Percentiles rank a stretch among this genome's conserved stretches.
phyloP scores from a whole-genome alignment of 2,888 invertebrate genomes.

The Tinea semifulvella region DNA sequence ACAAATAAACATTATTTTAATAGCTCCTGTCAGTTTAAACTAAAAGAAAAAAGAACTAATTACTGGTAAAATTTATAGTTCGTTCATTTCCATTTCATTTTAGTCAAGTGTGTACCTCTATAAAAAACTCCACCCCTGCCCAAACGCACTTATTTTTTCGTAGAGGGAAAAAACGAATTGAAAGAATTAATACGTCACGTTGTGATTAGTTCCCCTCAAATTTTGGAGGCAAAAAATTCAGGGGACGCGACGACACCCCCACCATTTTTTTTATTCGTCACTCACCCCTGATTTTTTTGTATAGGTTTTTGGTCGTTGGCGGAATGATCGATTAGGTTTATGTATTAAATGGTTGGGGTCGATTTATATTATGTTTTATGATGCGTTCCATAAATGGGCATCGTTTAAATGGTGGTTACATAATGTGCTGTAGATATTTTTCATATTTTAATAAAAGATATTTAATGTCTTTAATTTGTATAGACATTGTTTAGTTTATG shows the following conservation, averaged over 20 bases:
- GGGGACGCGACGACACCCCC: slow-evolving; percentile 10
- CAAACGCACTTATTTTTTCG: too few species aligned
- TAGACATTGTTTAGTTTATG: too few species aligned
- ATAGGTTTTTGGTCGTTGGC: slow-evolving; percentile 9
- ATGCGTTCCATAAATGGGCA: background rate
- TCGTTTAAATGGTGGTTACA: background rate
- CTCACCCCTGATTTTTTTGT: slow-evolving; percentile 8
- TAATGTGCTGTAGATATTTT: background rate
- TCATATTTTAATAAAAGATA: too few species aligned
- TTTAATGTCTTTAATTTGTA: too few species aligned
- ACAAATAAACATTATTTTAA: too few species aligned
- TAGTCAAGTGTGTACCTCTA: too few species aligned
- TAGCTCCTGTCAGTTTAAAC: too few species aligned
- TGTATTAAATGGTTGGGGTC: background rate
- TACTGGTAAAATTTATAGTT: too few species aligned
- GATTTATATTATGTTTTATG: background rate
- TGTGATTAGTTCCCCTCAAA: slow-evolving; percentile 10
- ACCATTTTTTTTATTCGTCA: slow-evolving; percentile 11
- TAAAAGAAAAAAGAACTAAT: too few species aligned
- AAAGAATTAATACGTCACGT: slow-evolving; percentile 16
- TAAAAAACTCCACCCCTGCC: too few species aligned
- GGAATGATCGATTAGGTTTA: slow-evolving; percentile 6
- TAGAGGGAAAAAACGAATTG: slow-evolving; percentile 5
- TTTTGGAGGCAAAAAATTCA: slow-evolving; percentile 7
- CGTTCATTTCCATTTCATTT: too few species aligned